Conservation (phyloP, 53 echinoderm and acorn worm species). For the Holothuria leucospilota region DNA sequence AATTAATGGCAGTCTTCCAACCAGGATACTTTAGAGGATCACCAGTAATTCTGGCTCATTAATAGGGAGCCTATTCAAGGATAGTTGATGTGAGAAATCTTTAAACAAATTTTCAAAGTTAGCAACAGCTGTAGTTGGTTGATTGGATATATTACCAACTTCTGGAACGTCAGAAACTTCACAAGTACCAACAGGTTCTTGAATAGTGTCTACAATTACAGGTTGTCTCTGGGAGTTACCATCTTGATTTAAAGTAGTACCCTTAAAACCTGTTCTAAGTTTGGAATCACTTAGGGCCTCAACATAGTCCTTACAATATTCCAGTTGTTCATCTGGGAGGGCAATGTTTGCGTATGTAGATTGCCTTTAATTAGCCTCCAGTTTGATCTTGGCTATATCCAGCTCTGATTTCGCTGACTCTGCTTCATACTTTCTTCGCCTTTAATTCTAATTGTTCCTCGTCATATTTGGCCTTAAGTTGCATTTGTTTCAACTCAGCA, state of each 20-base stretch:
- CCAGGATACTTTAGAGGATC: too few species aligned
- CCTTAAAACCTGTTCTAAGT: too few species aligned
- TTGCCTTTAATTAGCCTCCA: not conserved
- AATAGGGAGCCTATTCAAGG: too few species aligned
- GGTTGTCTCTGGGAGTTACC: too few species aligned
- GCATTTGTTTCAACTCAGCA: conserved; percentile 10
- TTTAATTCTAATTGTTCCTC: too few species aligned
- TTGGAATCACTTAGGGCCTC: not conserved
- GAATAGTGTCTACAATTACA: not conserved
- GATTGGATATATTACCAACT: not conserved
- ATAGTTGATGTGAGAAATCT: too few species aligned
- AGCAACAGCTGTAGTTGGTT: too few species aligned
- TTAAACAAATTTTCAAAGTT: too few species aligned
- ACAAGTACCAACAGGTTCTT: not conserved
- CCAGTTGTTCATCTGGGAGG: not conserved
- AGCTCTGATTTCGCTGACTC: not conserved
- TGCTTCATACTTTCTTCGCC: not conserved
- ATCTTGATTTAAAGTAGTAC: too few species aligned
- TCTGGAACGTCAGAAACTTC: not conserved
- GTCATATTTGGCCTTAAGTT: not conserved
- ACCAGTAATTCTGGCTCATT: too few species aligned
- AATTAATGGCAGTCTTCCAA: too few species aligned
- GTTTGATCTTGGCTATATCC: not conserved
- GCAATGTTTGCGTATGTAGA: not conserved
- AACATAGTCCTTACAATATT: not conserved